Evolutionary conservation across 2,888 invertebrate species (phyloP).

Genomic region (Phania funesta): DNA sequence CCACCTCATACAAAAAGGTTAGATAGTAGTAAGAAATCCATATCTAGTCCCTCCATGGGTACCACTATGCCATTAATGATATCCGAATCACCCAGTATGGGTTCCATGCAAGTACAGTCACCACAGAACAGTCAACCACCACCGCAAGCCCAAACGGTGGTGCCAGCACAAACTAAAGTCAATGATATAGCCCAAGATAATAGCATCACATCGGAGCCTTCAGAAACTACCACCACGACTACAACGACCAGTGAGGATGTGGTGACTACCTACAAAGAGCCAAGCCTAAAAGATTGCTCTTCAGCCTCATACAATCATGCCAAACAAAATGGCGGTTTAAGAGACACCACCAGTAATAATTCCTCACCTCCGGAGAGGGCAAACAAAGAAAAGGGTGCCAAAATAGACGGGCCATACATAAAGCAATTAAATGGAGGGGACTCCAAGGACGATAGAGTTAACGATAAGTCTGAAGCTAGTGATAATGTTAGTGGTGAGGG

Average conservation of each 20-base stretch:
- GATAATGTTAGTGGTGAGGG: slow-evolving; percentile 71
- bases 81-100: slow-evolving; percentile 79
- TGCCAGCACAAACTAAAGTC: slow-evolving; percentile 70
- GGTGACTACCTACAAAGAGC: slow-evolving; percentile 79
- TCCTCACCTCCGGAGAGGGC: slow-evolving; percentile 30
- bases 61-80: slow-evolving; percentile 74
- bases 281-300: slow-evolving; percentile 70
- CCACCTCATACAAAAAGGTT: slow-evolving; percentile 74
- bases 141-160: slow-evolving; percentile 57
- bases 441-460: slow-evolving; percentile 64
- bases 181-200: slow-evolving; percentile 79
- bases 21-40: slow-evolving; percentile 79
- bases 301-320: slow-evolving; percentile 62
- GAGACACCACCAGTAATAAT: slow-evolving; percentile 48
- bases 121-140: slow-evolving; percentile 73
- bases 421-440: slow-evolving; percentile 56
- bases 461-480: slow-evolving; percentile 75
- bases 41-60: slow-evolving; percentile 80
- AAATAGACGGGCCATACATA: slow-evolving; percentile 38
- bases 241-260: slow-evolving; percentile 80
- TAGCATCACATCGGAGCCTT: slow-evolving; percentile 80
- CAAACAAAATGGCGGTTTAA: slow-evolving; percentile 70
- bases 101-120: slow-evolving; percentile 72
- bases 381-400: slow-evolving; percentile 28
- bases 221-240: slow-evolving; percentile 79